Base-by-base conservation (phyloP, 2,797 vertebrate genomes). In the Sciurus carolinensis region DNA sequence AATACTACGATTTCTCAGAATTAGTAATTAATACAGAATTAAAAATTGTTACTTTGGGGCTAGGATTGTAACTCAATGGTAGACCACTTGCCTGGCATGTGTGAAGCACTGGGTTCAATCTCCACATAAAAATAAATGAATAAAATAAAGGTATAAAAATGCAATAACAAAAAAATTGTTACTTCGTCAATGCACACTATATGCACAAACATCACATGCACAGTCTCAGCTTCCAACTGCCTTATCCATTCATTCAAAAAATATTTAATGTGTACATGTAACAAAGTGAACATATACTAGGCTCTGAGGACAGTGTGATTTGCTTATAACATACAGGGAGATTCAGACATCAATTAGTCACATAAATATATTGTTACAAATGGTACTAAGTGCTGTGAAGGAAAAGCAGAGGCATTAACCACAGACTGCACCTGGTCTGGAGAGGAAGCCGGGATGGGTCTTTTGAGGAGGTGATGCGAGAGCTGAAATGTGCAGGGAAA, bases 11-110 rank as follows among this genome's bases (percentile, higher is more conserved):
- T 26, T 52, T 91, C 18, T 88, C 69, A 71, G 77, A 76, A 66
- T 87, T 67, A 64, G 59, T n/a, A 24, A 18, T 72, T 79, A 42
- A 73, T 67, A 62, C 26, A 71, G 73, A 86, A 72, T 85, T 95
- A 30, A 66, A 80, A 71, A 22, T 62, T 30, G 15, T 26, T 80
- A 28, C 54, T 7, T 24, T 42, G 39, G 39, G 39, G 39, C 39
- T 39, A 39, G 39, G 39, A 39, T 39, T 39, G 39, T 39, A 39
- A 5, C 39, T 39, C 39, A 39, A 39, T 39, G 39, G 39, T 39
- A 39, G 39, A 39, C 39, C 39, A 39, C 39, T 39, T 39, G 39
- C 39, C 39, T 39, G 39, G 39, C 3, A 39, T 39, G 39, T 39
- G 39, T 39, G 39, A 39, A 5, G 39, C 39, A 39, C 39, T 39